phyloP scores from a whole-genome alignment of 2,113 vertebrate genomes.

The Microcebus jonahi region DNA sequence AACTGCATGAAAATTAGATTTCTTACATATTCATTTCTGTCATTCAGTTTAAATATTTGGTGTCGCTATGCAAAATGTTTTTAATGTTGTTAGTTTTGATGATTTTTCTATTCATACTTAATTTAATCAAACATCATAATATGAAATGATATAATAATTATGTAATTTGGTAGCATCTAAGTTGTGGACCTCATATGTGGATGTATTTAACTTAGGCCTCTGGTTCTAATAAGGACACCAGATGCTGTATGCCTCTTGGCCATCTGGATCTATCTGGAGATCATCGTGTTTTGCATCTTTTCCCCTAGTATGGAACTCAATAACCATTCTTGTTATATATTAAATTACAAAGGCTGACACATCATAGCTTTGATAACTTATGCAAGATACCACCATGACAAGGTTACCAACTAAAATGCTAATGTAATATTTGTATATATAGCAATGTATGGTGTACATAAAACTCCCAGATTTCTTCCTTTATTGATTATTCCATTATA shows the following conservation, averaged over 20 bases:
- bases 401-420: not conserved
- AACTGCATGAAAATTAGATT: constrained; percentile 66
- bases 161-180: constrained; percentile 40
- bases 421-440: not conserved
- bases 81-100: constrained; percentile 47
- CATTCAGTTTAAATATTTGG: constrained; percentile 62
- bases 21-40: constrained; percentile 61
- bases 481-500: not conserved
- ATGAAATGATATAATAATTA: not conserved
- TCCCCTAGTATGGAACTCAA: constrained; percentile 61
- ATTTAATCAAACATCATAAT: constrained; percentile 7
- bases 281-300: not conserved
- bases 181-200: not conserved
- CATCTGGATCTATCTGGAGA: constrained; percentile 62
- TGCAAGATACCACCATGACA: not conserved
- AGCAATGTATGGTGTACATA: not conserved
- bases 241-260: constrained; percentile 46
- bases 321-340: constrained; percentile 43
- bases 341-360: not conserved
- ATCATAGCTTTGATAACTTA: constrained; percentile 3
- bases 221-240: constrained; percentile 54
- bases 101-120: constrained; percentile 17
- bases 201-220: constrained; percentile 18
- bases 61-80: constrained; percentile 35
- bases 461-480: not conserved